Conservation (phyloP, 64 coral and sea anemone genomes). For the Montipora foliosa region DNA sequence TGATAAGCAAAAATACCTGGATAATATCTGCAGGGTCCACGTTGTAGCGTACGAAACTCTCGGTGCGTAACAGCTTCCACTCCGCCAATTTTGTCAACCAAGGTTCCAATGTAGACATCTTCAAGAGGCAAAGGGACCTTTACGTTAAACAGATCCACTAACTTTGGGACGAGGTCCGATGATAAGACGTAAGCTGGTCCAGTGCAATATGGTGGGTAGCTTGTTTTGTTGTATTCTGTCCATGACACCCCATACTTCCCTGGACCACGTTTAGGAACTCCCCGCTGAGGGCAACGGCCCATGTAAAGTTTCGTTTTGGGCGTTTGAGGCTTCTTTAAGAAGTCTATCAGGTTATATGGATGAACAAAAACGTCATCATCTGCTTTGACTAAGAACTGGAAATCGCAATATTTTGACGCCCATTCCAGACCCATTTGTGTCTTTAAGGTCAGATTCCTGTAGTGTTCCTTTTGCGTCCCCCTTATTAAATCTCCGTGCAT, state of each 20-base stretch:
- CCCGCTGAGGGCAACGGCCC: background rate
- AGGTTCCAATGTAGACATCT: slow-evolving; percentile 13
- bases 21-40: background rate
- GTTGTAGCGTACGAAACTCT: background rate
- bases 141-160: background rate
- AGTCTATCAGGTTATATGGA: background rate
- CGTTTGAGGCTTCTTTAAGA: background rate
- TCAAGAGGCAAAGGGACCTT: background rate
- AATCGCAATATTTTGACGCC: slow-evolving; percentile 12
- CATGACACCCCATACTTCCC: background rate
- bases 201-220: background rate
- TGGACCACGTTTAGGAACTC: too few relatives aligned
- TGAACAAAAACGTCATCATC: slow-evolving; percentile 42
- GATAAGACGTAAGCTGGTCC: background rate
- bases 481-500: background rate
- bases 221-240: background rate
- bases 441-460: background rate
- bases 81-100: background rate
- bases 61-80: background rate
- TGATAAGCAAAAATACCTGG: background rate
- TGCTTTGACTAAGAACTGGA: slow-evolving; percentile 21
- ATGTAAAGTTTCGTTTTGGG: background rate
- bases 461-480: background rate
- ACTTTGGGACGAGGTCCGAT: background rate
- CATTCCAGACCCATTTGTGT: slow-evolving; percentile 7